A percentile compares a stretch with the other conserved stretches of the same genome.
phyloP scores from a whole-genome alignment of 2,797 vertebrate species.

The Ibycter americanus region DNA sequence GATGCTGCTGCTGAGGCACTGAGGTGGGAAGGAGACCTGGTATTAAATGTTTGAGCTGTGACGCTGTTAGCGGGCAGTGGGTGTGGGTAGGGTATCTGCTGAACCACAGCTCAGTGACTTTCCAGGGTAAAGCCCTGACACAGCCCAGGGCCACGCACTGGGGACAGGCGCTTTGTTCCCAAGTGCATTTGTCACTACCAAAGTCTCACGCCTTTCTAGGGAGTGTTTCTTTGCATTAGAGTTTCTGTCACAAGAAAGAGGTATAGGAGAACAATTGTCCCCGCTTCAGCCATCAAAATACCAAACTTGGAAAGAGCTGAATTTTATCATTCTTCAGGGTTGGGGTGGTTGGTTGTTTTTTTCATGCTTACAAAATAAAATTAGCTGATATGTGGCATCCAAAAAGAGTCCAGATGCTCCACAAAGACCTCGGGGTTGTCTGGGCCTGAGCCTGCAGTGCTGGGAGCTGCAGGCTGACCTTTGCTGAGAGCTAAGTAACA shows the following conservation, averaged over 20 bases:
- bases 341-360: not conserved
- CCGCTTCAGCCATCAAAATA: not conserved
- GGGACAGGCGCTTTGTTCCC: not conserved
- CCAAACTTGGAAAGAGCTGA: not conserved
- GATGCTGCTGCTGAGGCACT: not conserved
- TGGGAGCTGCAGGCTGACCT: not conserved
- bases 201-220: not conserved
- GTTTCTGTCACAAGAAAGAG: constrained; percentile 10
- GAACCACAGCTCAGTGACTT: not conserved
- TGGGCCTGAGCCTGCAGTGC: not conserved
- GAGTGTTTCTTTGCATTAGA: constrained; percentile 15
- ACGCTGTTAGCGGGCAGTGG: not conserved
- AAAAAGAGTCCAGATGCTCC: not conserved
- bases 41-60: not conserved
- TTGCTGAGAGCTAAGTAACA: not conserved
- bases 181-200: not conserved
- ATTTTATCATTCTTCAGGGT: not conserved
- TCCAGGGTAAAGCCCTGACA: not conserved
- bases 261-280: not conserved
- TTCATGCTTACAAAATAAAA: not conserved
- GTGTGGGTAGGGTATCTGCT: not conserved
- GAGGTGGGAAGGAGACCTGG: not conserved
- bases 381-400: not conserved
- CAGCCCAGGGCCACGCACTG: not conserved
- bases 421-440: not conserved